phyloP scores from a whole-genome alignment of 1,140 invertebrate genomes.

The Drosophila arawakana region DNA sequence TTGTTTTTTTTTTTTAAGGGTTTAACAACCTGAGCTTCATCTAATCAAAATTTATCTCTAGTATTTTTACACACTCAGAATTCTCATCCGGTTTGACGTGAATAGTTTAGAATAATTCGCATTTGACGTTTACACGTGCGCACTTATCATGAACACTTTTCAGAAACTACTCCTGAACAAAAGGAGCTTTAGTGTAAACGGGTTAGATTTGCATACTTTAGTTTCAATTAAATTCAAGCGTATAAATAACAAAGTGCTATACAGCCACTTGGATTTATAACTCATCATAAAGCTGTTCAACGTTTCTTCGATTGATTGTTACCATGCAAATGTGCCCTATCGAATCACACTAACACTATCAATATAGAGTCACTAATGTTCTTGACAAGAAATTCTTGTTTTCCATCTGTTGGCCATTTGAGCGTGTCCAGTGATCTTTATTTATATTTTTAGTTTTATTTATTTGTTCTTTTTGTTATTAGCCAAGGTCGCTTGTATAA shows the following conservation, averaged over 20 bases:
- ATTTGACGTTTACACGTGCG: constrained; percentile 13
- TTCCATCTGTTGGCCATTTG: constrained; percentile 11
- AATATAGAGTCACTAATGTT: constrained; percentile 10
- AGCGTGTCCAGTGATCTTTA: constrained; percentile 2
- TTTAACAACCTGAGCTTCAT: constrained; percentile 48
- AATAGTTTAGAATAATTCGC: constrained; percentile 19
- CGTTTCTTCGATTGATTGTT: constrained; percentile 12
- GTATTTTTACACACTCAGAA: background rate
- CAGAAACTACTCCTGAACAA: background rate
- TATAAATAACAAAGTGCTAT: constrained; percentile 29
- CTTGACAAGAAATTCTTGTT: constrained; percentile 49
- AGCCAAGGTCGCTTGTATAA: constrained; percentile 58
- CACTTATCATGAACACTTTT: background rate
- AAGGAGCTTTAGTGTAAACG: constrained; percentile 22
- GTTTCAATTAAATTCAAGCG: constrained; percentile 19
- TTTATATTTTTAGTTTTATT: background rate
- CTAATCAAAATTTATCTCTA: constrained; percentile 15
- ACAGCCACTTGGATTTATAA: constrained; percentile 10
- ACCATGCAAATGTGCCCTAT: constrained; percentile 16
- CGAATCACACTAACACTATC: too few species aligned
- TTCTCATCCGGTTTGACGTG: constrained; percentile 45
- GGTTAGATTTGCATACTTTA: constrained; percentile 23
- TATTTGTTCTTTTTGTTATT: constrained; percentile 31
- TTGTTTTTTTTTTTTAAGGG: constrained; percentile 24
- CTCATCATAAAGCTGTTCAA: constrained; percentile 14